Evolutionary conservation across 2,113 vertebrate species (phyloP), one percentile per base, ranked within the genome.

Genomic region (Penelope pileata): DNA sequence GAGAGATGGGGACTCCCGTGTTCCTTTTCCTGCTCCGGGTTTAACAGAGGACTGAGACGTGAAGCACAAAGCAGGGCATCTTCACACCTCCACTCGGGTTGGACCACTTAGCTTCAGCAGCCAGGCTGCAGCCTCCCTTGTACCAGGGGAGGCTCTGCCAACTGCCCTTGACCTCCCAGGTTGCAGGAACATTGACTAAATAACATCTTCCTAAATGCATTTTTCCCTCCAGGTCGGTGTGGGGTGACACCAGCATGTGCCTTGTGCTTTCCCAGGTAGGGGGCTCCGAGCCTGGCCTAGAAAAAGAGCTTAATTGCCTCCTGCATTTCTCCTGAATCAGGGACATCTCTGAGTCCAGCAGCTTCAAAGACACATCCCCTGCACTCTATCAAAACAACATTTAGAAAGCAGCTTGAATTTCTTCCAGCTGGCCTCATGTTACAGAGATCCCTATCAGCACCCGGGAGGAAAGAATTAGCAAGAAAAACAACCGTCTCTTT

Each of bases 391-490:
- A 95, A 86, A 96, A 95, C 85, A 91, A 63, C 85, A 59, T 90
- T 89, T 85, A 96, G 94, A 96, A 97, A 94, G 82, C 80, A 88
- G 83, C 83, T 93, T 84, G 79, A 90, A 94, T 93, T 93, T 83
- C 81, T 96, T 84, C 90, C 94, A 91, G 74, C 88, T 93, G 92
- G 86, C 72, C 38, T 91, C 81, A 50, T 83, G 92, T 86, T 84
- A 88, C 94, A 94, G 85, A 96, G 93, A 92, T 91, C 86, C 47
- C 76, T 97, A 86, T 93, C 76, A 88, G 92, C 70, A 86, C 56
- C 86, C 59, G 3, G 76, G 83, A 91, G 94, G 91, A 92, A 92
- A 95, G 82, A 96, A 95, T 96, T 95, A 95, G 83, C 84, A 85
- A 91, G 83, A 47, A 89, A 90, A 94, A 88, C 83, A 95, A 93